Percentiles rank a stretch among this genome's conserved stretches.
Evolutionary conservation across 2,888 invertebrate genomes (phyloP).

Genomic region (Formica aserva): DNA sequence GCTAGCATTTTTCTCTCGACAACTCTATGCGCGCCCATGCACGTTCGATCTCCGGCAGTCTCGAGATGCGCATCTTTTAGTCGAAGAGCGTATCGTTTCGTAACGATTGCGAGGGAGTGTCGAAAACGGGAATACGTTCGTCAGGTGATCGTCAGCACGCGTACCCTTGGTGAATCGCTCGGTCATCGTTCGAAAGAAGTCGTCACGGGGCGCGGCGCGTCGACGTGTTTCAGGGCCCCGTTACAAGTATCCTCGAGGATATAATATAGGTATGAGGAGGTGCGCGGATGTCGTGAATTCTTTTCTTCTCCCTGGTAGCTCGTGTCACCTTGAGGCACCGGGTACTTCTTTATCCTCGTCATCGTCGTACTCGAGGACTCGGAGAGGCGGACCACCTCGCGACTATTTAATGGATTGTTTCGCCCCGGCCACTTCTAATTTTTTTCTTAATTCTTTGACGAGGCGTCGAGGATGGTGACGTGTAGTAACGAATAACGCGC

Average conservation of each 20-base stretch:
- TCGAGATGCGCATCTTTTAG: constrained; percentile 55
- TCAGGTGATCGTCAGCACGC: constrained; percentile 61
- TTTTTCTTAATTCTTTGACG: not conserved
- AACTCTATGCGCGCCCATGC: constrained; percentile 35
- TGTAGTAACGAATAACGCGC: constrained; percentile 45
- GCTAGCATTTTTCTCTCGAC: constrained; percentile 38
- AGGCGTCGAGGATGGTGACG: constrained; percentile 23
- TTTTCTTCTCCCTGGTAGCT: constrained; percentile 46
- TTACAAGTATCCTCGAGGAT: constrained; percentile 65
- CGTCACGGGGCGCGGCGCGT: constrained; percentile 70
- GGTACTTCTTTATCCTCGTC: constrained; percentile 51
- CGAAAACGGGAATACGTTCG: constrained; percentile 60
- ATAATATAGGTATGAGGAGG: constrained; percentile 56
- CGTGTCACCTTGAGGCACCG: constrained; percentile 43
- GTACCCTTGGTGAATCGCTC: constrained; percentile 70
- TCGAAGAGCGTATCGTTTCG: constrained; percentile 62
- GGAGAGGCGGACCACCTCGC: constrained; percentile 38
- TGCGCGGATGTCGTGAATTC: constrained; percentile 43
- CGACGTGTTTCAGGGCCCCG: constrained; percentile 62
- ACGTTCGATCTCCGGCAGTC: constrained; percentile 36
- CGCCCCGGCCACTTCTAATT: constrained; percentile 31
- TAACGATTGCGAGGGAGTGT: constrained; percentile 68
- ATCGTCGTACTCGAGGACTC: constrained; percentile 34
- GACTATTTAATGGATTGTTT: constrained; percentile 50
- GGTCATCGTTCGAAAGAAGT: constrained; percentile 79